These are phyloP conservation scores for Phrynocephalus forsythii DNA, from an alignment of 2,797 vertebrate species.

Conservation along the genomic window DNA sequence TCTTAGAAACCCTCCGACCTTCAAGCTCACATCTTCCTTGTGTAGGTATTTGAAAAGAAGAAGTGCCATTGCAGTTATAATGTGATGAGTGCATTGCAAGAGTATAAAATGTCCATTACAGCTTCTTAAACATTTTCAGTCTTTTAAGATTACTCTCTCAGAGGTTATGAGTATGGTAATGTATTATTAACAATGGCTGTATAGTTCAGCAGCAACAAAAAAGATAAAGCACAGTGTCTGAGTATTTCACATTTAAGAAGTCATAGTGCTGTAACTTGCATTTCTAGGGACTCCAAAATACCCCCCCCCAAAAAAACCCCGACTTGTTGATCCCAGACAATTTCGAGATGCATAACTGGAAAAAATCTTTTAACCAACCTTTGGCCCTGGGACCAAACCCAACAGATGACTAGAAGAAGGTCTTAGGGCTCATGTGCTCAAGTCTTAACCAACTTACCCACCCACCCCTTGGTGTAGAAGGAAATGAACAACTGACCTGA, in stretches of 20 bases:
- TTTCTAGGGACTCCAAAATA: neutral
- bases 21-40: neutral
- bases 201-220: neutral
- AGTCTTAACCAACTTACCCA: neutral
- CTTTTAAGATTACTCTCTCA: neutral
- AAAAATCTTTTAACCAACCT: neutral
- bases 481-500: neutral
- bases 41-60: slow-evolving; percentile 4
- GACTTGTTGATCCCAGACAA: no score
- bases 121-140: neutral
- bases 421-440: neutral
- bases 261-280: neutral
- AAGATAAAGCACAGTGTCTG: neutral
- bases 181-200: neutral
- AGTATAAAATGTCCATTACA: neutral
- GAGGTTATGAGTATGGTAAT: neutral
- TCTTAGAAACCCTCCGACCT: neutral
- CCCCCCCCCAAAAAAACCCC: neutral
- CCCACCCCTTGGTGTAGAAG: neutral
- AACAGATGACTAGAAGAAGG: neutral
- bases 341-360: neutral
- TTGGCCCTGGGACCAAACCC: neutral
- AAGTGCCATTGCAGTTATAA: neutral
- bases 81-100: neutral
- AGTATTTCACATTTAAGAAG: neutral